Evolutionary conservation across 1,140 invertebrate genomes (phyloP).

Genomic region (Heliothis subflexa): DNA sequence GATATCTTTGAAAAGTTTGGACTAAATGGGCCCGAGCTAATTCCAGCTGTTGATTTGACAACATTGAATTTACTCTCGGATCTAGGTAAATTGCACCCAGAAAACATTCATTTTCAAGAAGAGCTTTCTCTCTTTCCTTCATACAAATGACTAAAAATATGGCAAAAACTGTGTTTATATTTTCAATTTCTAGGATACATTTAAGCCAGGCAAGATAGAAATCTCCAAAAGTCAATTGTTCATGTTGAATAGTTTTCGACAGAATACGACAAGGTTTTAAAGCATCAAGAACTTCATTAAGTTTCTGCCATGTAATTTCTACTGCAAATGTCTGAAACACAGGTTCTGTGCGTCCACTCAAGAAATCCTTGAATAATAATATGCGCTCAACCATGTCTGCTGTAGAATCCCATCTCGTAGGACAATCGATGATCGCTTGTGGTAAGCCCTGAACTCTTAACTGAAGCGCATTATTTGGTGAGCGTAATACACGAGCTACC

Average conservation of each 20-base stretch:
- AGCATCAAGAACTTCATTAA: no score
- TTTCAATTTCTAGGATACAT: not conserved
- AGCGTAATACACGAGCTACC: not conserved
- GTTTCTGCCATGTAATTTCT: no score
- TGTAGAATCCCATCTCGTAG: constrained; percentile 12
- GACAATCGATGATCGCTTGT: constrained; percentile 1
- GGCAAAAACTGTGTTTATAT: constrained; percentile 2
- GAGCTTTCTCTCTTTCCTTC: not conserved
- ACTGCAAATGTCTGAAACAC: no score
- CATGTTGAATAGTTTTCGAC: not conserved
- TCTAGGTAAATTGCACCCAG: constrained; percentile 5
- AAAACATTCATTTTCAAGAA: constrained; percentile 25
- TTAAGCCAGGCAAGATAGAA: constrained; percentile 7
- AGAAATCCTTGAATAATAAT: no score
- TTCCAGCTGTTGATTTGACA: not conserved
- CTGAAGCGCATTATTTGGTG: not conserved
- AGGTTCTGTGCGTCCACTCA: no score
- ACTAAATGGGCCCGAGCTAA: not conserved
- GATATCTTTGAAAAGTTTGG: constrained; percentile 2
- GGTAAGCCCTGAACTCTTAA: not conserved
- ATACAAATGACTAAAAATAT: not conserved
- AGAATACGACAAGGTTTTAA: not conserved
- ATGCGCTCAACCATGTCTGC: no score
- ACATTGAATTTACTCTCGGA: constrained; percentile 14
- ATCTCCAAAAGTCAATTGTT: constrained; percentile 10